Conservation (phyloP, 2,797 vertebrate species). For the Apodemus agrarius region DNA sequence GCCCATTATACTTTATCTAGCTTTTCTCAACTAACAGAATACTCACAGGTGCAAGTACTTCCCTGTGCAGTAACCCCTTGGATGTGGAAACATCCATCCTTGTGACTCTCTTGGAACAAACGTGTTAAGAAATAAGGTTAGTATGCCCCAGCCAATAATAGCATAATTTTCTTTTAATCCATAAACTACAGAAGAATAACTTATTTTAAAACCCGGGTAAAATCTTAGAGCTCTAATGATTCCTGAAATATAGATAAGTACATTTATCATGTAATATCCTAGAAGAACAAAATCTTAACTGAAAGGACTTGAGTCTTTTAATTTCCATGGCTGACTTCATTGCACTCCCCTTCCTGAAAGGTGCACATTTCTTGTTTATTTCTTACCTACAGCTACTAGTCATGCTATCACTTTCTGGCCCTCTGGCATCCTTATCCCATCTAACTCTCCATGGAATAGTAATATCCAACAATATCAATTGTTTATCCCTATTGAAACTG, state of each 20-base stretch:
- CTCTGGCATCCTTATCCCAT: background rate
- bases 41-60: background rate
- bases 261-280: background rate
- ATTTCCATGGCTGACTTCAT: background rate
- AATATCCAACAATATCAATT: background rate
- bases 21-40: background rate
- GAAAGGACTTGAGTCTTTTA: background rate
- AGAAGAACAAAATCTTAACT: background rate
- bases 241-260: background rate
- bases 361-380: background rate
- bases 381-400: background rate
- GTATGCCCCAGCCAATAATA: too few relatives aligned
- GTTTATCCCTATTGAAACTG: background rate
- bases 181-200: background rate
- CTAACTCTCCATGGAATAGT: background rate
- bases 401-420: too few relatives aligned
- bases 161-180: background rate
- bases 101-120: background rate
- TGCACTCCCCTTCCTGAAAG: background rate
- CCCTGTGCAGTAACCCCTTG: background rate
- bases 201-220: background rate
- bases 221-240: background rate
- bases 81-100: background rate
- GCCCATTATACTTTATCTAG: background rate
- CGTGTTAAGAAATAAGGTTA: background rate